Conservation (phyloP, 2,888 invertebrate genomes). For the Prosopocoilus inquinatus region DNA sequence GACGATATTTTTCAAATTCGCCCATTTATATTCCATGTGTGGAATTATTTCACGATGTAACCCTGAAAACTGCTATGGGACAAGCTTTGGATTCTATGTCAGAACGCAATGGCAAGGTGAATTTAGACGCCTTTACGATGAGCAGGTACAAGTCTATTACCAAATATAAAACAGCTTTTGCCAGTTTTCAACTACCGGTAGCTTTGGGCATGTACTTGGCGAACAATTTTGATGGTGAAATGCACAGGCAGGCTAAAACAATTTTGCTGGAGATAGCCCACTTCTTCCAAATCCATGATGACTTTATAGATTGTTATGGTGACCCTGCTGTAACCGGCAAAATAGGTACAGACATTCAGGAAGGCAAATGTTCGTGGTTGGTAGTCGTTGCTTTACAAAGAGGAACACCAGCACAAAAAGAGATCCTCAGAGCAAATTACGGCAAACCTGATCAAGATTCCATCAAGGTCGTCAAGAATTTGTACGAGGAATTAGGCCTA, state of each 20-base stretch:
- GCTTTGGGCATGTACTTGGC: conserved; percentile 80
- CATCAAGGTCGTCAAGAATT: conserved; percentile 66
- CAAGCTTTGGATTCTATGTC: conserved; percentile 79
- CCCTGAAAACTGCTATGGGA: conserved; percentile 74
- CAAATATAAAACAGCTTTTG: conserved; percentile 85
- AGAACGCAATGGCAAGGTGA: conserved; percentile 57
- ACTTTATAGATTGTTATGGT: conserved; percentile 89
- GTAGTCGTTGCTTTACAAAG: conserved; percentile 84
- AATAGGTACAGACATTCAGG: conserved; percentile 86
- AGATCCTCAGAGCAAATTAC: conserved; percentile 75
- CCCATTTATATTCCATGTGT: conserved; percentile 75
- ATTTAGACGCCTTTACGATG: conserved; percentile 70
- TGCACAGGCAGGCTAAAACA: conserved; percentile 74
- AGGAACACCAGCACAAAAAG: conserved; percentile 67
- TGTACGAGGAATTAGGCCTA: conserved; percentile 76
- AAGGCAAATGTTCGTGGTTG: conserved; percentile 96
- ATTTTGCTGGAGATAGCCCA: conserved; percentile 90
- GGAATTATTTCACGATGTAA: conserved; percentile 79
- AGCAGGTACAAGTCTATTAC: conserved; percentile 80
- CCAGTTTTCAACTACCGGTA: conserved; percentile 87
- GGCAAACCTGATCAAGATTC: conserved; percentile 65
- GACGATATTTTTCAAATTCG: conserved; percentile 71
- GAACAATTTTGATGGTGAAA: conserved; percentile 68
- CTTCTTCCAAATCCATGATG: conserved; percentile 93
- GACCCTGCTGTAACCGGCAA: conserved; percentile 85